Evolutionary conservation across 2,113 vertebrate genomes (phyloP), one percentile per base, ranked within the genome.

Genomic region (Oryzias woworae): DNA sequence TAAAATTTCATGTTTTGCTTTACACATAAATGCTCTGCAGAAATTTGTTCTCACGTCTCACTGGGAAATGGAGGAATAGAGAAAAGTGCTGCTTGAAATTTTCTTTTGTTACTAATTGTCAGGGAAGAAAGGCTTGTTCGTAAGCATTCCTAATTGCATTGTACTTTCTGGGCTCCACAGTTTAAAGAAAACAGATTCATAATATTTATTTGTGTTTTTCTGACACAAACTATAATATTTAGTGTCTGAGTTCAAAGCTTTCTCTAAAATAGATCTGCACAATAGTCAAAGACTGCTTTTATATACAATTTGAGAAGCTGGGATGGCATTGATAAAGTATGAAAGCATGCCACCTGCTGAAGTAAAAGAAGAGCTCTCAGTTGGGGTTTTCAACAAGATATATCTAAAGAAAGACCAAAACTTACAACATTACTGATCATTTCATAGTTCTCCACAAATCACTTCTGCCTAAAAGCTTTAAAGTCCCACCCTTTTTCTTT

Each of bases 301-400:
- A 78, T 86, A 80, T 78, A 90, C 72, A 73, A 84, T 83, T 72
- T 87, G 44, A 83, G 85, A 75, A 62, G 74, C 77, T 79, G 64
- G 51, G 42, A 58, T 12, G 12, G 58, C 67, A 83, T 86, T 63
- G 84, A 86, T 91, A 82, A 88, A 66, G 54, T 58, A 85, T 76
- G 74, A 77, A 64, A 66, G 58, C 48, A 73, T 15, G 61, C 66
- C 70, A 73, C 80, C 74, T 66, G 78, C 60, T 67, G 52, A 66
- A 73, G 58, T 62, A 43, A 58, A 62, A 72, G 78, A 73, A 80
- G 69, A 75, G 47, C 28, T 8, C 54, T 73, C 44, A 24, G 54
- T 59, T 46, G 44, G 42, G 58, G 53, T 59, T 36, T 17, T 23
- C 59, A 73, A 75, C 56, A 56, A 62, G 47, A 28, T 58, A 53